These are phyloP conservation scores for Epinephelus moara DNA, from an alignment of 2,113 vertebrate species.

Conservation along the genomic window DNA sequence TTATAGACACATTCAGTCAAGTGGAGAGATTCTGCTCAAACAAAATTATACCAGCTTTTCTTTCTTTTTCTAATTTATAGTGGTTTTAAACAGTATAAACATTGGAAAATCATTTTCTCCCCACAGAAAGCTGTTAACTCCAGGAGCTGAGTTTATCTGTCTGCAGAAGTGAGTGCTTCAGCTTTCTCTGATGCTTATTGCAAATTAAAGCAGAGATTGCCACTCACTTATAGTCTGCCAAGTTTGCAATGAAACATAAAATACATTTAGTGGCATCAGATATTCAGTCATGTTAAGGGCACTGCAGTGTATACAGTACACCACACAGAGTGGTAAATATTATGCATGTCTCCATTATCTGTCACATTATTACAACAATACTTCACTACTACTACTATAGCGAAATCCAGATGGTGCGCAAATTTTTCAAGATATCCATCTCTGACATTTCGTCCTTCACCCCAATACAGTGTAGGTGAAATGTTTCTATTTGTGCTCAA, in stretches of 20 bases:
- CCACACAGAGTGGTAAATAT: background rate
- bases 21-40: conserved; percentile 92
- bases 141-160: conserved; percentile 71
- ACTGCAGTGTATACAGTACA: background rate
- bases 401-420: background rate
- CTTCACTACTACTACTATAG: background rate
- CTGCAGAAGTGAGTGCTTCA: conserved; percentile 63
- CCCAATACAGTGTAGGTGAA: background rate
- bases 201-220: conserved; percentile 59
- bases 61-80: conserved; percentile 75
- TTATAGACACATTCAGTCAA: conserved; percentile 98
- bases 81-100: conserved; percentile 80
- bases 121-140: conserved; percentile 75
- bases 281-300: conserved; percentile 4
- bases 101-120: conserved; percentile 74
- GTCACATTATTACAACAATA: background rate
- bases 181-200: conserved; percentile 70
- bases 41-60: conserved; percentile 84
- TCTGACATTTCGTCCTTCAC: background rate
- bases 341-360: background rate
- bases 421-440: background rate
- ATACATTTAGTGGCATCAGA: background rate
- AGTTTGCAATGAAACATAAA: conserved; percentile 36
- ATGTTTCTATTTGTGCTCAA: background rate
- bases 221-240: conserved; percentile 41